phyloP scores from a whole-genome alignment of 2,113 vertebrate genomes.

The Xenus cinereus region DNA sequence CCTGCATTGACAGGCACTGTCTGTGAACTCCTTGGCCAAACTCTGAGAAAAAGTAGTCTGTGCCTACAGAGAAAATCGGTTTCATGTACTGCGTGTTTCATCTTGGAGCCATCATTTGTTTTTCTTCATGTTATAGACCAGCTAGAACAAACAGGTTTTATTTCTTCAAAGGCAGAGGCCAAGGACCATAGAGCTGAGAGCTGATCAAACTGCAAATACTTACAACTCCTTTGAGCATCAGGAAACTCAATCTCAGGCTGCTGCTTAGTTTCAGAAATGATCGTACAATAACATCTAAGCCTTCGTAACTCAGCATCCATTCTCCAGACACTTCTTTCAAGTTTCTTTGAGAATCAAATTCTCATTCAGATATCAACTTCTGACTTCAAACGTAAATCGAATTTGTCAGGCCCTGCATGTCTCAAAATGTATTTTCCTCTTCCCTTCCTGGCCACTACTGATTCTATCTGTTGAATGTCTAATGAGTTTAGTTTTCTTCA shows the following conservation, averaged over 20 bases:
- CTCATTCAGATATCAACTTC: constrained; percentile 27
- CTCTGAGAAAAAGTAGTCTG: constrained; percentile 42
- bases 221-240: constrained; percentile 15
- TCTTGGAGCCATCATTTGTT: constrained; percentile 46
- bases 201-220: constrained; percentile 40
- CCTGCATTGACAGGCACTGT: constrained; percentile 45
- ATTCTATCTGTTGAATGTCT: constrained; percentile 43
- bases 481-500: constrained; percentile 41
- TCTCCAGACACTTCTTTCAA: constrained; percentile 16
- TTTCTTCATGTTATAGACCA: background rate
- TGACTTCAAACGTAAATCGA: constrained; percentile 39
- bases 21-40: constrained; percentile 56
- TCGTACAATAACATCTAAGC: background rate
- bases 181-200: background rate
- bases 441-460: background rate
- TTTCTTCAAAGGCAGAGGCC: constrained; percentile 53
- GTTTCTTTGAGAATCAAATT: constrained; percentile 56
- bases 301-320: constrained; percentile 7
- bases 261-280: constrained; percentile 39
- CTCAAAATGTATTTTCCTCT: constrained; percentile 28
- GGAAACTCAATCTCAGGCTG: constrained; percentile 21
- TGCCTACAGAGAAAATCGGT: constrained; percentile 29
- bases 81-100: constrained; percentile 20
- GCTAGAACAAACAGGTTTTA: constrained; percentile 46
- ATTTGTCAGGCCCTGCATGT: constrained; percentile 25